Evolutionary conservation across 2,113 vertebrate species (phyloP), one percentile per base, ranked within the genome.

Genomic region (Thryonomys swinderianus): DNA sequence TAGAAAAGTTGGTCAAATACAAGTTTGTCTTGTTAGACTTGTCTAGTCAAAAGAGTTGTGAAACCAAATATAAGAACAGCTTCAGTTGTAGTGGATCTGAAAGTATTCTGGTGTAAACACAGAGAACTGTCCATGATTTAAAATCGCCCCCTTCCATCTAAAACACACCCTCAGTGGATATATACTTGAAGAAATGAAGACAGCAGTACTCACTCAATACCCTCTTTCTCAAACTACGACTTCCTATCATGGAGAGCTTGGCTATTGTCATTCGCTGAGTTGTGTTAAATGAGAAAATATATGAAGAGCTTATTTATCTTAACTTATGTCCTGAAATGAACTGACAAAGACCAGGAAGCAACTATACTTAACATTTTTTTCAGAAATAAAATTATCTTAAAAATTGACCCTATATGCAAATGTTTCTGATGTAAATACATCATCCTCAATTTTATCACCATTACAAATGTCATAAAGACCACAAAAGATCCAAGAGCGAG

Each of bases 381-480:
- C 40, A 88, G 30, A 95, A 88, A 76, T 37, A 88, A 88, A 40
- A 71, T 30, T 69, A 64, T 42, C 73, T 79, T 6, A 25, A n/a
- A 88, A 74, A 71, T 95, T 94, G 80, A 76, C 87, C 64, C 79
- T 87, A 88, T 51, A 86, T 94, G 89, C 96, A 76, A 79, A 79
- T 53, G 94, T 96, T 95, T 97, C 90, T 94, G 85, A 97, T 96
- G 94, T 92, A 97, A 97, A 98, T 40, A 62, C 48, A 96, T 88
- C 93, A 87, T 61, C 34, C 80, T 95, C 95, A 92, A 92, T 93
- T 98, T 91, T 98, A 94, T 90, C 97, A 94, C 94, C 84, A 96
- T 93, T 96, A 98, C 59, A 98, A 97, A 98, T 97, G 97, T 96
- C 90, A 96, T 32, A 79, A 91, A 97, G 97, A 97, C 95, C 97